Evolutionary conservation across 2,113 vertebrate species (phyloP).

Genomic region (Menura novaehollandiae): DNA sequence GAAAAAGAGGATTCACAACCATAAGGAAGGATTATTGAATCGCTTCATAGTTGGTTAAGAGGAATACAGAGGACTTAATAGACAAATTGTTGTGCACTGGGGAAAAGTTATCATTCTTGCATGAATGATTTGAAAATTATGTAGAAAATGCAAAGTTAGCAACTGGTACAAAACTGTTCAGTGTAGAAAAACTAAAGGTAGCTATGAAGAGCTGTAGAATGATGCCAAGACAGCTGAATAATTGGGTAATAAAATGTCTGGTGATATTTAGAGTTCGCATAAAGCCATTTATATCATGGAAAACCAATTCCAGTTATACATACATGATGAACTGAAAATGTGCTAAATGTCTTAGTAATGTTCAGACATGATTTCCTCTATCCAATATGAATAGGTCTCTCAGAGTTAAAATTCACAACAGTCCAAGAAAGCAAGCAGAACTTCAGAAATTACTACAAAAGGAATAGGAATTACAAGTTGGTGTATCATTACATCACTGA

Average conservation of each 20-base stretch:
- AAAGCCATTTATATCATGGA: neutral
- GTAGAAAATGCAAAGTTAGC: neutral
- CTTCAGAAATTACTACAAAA: neutral
- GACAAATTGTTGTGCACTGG: neutral
- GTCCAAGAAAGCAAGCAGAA: neutral
- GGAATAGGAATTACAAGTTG: neutral
- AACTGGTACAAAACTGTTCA: neutral
- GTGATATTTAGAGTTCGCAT: neutral
- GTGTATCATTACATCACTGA: neutral
- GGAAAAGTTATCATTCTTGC: neutral
- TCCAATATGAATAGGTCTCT: neutral
- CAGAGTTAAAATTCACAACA: neutral
- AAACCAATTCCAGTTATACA: neutral
- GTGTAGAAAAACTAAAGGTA: neutral
- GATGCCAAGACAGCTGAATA: neutral
- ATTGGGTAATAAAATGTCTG: neutral
- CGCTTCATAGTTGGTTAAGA: neutral
- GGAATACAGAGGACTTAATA: neutral
- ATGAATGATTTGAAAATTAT: neutral
- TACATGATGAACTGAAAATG: neutral
- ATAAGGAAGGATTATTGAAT: neutral
- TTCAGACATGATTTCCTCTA: neutral
- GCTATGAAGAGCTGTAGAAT: neutral
- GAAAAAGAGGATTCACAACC: neutral
- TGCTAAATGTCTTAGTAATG: neutral